A percentile compares a stretch with the other conserved stretches of the same genome.
Evolutionary conservation across 2,797 vertebrate species (phyloP).

Genomic region (Zalophus californianus): DNA sequence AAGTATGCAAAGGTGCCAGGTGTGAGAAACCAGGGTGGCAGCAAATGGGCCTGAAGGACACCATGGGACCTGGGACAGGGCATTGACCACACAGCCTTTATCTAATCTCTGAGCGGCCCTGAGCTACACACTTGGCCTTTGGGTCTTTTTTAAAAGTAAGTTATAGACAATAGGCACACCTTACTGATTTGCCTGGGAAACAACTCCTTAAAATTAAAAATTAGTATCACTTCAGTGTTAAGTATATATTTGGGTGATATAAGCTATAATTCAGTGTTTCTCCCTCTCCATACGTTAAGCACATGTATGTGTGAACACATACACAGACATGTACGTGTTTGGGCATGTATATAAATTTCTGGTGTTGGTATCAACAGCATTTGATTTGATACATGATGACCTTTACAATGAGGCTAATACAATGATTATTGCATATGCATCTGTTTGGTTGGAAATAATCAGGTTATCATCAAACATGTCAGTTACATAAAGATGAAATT

Average conservation of each 20-base stretch:
- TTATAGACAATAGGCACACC: not conserved
- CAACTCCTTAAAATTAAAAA: conserved; percentile 37
- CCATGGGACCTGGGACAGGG: not conserved
- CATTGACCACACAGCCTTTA: not conserved
- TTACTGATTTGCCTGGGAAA: conserved; percentile 13
- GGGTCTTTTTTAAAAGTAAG: not conserved
- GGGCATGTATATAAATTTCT: not conserved
- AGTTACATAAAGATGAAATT: not conserved
- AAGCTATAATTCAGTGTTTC: not conserved
- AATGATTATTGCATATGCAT: not conserved
- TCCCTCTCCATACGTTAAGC: not conserved
- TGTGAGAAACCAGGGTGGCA: not conserved
- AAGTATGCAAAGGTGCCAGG: not conserved
- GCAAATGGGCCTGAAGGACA: not conserved
- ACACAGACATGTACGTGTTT: not conserved
- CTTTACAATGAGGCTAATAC: not conserved
- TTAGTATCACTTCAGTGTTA: not conserved
- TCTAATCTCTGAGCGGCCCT: not conserved
- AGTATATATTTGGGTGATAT: not conserved
- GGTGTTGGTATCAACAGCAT: not conserved
- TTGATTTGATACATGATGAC: not conserved
- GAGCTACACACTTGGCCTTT: not conserved
- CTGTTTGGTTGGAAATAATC: conserved; percentile 4
- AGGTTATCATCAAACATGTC: not conserved
- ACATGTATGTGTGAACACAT: not conserved